Conservation (phyloP, 2,113 vertebrate species). For the Dasypus novemcinctus region DNA sequence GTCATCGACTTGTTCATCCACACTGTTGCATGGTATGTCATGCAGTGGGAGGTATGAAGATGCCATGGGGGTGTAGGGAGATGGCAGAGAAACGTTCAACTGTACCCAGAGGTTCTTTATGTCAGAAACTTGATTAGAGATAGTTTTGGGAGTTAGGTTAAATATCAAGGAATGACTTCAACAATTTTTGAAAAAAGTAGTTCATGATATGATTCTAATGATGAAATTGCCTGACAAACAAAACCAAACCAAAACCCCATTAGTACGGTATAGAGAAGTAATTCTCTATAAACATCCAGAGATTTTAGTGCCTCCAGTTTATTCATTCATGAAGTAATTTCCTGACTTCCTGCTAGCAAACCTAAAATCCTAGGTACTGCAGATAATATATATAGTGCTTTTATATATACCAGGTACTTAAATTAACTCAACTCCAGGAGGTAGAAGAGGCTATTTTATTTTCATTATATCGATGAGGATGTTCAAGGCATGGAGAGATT, state of each 20-base stretch:
- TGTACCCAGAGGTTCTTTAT: background rate
- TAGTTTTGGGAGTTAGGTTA: background rate
- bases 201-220: background rate
- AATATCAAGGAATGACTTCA: slow-evolving; percentile 14
- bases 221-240: slow-evolving; percentile 3
- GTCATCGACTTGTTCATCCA: background rate
- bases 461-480: background rate
- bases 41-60: background rate
- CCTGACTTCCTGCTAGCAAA: background rate
- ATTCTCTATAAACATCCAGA: background rate
- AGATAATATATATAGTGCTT: background rate
- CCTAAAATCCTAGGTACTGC: background rate
- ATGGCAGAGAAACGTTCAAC: background rate
- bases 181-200: slow-evolving; percentile 41
- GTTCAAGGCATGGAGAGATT: background rate
- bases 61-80: background rate
- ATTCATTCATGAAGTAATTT: background rate
- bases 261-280: background rate
- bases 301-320: background rate
- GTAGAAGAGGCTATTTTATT: background rate
- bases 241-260: background rate
- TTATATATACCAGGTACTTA: background rate
- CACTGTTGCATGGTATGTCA: background rate
- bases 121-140: background rate
- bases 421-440: background rate